Conservation (phyloP, 2,888 invertebrate species). For the Fragum sueziense region DNA sequence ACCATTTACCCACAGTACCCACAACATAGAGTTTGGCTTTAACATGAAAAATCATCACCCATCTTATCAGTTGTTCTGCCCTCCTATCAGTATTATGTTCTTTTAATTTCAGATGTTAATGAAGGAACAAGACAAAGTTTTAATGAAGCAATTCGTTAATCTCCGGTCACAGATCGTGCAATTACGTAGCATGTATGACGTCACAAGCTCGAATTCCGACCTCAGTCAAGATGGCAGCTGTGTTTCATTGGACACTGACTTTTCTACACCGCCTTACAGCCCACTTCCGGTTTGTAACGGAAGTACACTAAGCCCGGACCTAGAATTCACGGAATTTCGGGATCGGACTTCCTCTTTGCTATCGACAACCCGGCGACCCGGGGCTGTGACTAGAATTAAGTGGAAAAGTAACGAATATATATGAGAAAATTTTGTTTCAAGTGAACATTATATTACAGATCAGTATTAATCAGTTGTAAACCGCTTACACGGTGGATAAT, state of each 20-base stretch:
- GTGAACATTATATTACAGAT: background rate
- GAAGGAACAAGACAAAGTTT: slow-evolving; percentile 73
- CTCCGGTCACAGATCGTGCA: slow-evolving; percentile 72
- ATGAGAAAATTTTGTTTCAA: no score
- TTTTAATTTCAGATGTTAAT: slow-evolving; percentile 66
- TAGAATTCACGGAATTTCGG: slow-evolving; percentile 64
- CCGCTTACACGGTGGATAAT: no score
- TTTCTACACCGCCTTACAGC: slow-evolving; percentile 21
- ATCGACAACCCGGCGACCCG: slow-evolving; percentile 55
- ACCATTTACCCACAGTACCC: no score
- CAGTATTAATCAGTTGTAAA: background rate
- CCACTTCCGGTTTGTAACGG: slow-evolving; percentile 39
- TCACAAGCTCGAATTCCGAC: slow-evolving; percentile 67
- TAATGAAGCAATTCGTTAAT: slow-evolving; percentile 73
- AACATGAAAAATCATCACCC: no score
- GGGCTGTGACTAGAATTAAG: slow-evolving; percentile 64
- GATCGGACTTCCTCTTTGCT: slow-evolving; percentile 64
- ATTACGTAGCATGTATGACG: slow-evolving; percentile 67
- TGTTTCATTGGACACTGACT: slow-evolving; percentile 70
- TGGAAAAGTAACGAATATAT: slow-evolving; percentile 73
- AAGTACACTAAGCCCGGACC: slow-evolving; percentile 45
- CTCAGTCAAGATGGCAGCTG: slow-evolving; percentile 70
- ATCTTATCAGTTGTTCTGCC: no score
- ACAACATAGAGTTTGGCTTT: no score
- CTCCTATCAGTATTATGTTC: no score